phyloP scores from a whole-genome alignment of 2,113 vertebrate genomes.

The Suricata suricatta region DNA sequence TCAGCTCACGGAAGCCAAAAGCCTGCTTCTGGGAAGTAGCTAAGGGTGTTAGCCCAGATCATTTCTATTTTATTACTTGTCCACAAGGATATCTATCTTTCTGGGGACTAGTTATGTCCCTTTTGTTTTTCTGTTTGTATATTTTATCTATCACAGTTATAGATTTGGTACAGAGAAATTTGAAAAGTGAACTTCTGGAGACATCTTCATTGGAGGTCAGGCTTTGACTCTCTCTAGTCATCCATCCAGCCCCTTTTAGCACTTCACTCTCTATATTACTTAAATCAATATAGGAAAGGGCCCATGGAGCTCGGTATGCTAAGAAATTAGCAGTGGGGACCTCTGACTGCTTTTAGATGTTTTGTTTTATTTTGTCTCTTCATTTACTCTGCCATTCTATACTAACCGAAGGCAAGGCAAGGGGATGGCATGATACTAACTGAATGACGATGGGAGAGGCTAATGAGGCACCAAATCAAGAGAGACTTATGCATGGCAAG shows the following conservation, averaged over 20 bases:
- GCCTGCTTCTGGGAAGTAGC: background rate
- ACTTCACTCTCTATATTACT: background rate
- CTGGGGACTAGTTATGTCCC: background rate
- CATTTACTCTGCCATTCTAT: background rate
- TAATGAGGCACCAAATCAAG: background rate
- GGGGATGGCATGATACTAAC: background rate
- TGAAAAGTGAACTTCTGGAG: conserved; percentile 32
- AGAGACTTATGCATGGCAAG: background rate
- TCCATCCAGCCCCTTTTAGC: background rate
- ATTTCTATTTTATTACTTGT: conserved; percentile 11
- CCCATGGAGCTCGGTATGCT: background rate
- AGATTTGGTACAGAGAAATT: conserved; percentile 6
- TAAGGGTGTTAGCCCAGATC: background rate
- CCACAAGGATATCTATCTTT: background rate
- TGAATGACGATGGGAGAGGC: too few relatives aligned
- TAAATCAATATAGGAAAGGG: background rate
- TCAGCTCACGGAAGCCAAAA: background rate
- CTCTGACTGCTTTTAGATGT: background rate
- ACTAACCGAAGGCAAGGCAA: background rate
- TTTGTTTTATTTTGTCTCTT: background rate
- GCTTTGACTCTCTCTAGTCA: background rate
- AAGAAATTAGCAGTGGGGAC: background rate
- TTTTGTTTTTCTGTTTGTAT: conserved; percentile 41
- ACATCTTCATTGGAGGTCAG: conserved; percentile 15
- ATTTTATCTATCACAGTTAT: conserved; percentile 14